Evolutionary conservation across 1,140 invertebrate species (phyloP), one percentile per base, ranked within the genome.

Genomic region (Grapholita molesta): DNA sequence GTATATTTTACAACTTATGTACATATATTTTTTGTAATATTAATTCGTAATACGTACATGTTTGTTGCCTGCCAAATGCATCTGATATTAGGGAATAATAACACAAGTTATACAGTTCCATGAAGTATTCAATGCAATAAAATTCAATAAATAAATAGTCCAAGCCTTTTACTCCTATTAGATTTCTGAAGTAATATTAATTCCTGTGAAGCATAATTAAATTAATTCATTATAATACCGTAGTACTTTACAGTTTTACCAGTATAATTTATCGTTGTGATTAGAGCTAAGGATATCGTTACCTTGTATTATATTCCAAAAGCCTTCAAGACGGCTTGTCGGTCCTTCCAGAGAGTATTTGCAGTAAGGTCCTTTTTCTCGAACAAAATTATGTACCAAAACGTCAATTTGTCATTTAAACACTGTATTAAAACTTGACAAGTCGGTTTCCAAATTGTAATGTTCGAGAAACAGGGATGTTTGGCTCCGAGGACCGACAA

Each of bases 311-410:
- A 77, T 70, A 72, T 70, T 72, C 75, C 76, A 89, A 89, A 85
- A 88, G 89, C 87, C 89, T 85, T 78, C 84, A 75, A 78, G 89
- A 91, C 89, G 89, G 89, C 89, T 85, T 79, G 82, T 86, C 82
- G 80, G 80, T 75, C 75, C 78, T 80, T 80, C 78, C 55, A 21
- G 18, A 21, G 42, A 21, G 18, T 48, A 21, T 21, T 9, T 48
- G 6, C 42, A 21, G n/a, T 7, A 42, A 42, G 11, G 5, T 15
- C n/a, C 15, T 76, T 7, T n/a, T 48, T 48, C 42, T 48, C 42
- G 42, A 48, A 6, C 42, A 48, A 9, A 48, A 42, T n/a, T 18
- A 0, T 48, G 6, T 9, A 48, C n/a, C 42, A 48, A n/a, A n/a
- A n/a, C n/a, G n/a, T n/a, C 42, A 48, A 48, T 48, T 8, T 21